phyloP scores from a whole-genome alignment of 2,888 invertebrate species.

The Drosophila subsilvestris region DNA sequence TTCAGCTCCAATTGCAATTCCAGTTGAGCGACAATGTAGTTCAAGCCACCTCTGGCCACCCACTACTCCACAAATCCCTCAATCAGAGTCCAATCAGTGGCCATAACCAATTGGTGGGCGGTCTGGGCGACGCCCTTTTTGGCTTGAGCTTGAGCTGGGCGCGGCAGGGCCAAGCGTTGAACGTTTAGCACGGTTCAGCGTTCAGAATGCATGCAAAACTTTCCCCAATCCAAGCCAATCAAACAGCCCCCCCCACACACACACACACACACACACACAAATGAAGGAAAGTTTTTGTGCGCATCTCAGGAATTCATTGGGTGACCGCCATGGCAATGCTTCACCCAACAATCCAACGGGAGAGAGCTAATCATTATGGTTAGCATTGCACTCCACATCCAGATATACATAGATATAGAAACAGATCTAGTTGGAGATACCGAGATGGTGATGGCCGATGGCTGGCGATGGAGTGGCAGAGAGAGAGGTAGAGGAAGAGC shows the following conservation, averaged over 20 bases:
- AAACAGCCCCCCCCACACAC: no score
- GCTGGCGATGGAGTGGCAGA: background rate
- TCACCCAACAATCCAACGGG: no score
- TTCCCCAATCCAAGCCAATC: slow-evolving; percentile 39
- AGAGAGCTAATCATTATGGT: no score
- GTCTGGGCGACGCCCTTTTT: background rate
- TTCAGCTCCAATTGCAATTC: slow-evolving; percentile 3
- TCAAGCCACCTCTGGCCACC: slow-evolving; percentile 19
- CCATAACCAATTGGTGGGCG: slow-evolving; percentile 35
- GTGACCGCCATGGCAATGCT: no score
- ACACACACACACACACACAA: no score
- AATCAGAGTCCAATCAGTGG: slow-evolving; percentile 37
- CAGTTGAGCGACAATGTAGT: slow-evolving; percentile 40
- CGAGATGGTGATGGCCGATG: background rate
- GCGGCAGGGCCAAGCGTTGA: slow-evolving; percentile 52
- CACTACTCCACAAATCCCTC: slow-evolving; percentile 8
- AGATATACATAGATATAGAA: slow-evolving; percentile 23
- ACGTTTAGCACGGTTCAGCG: slow-evolving; percentile 72
- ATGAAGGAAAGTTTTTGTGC: slow-evolving; percentile 54
- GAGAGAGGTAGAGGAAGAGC: background rate
- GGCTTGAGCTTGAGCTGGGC: background rate
- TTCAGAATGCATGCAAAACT: slow-evolving; percentile 57
- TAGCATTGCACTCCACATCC: no score
- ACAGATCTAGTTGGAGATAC: slow-evolving; percentile 9
- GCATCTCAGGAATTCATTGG: slow-evolving; percentile 5